Percentiles rank a stretch among this genome's conserved stretches.
Conservation (phyloP, 2,888 invertebrate genomes). For the Brenthis hecate region DNA sequence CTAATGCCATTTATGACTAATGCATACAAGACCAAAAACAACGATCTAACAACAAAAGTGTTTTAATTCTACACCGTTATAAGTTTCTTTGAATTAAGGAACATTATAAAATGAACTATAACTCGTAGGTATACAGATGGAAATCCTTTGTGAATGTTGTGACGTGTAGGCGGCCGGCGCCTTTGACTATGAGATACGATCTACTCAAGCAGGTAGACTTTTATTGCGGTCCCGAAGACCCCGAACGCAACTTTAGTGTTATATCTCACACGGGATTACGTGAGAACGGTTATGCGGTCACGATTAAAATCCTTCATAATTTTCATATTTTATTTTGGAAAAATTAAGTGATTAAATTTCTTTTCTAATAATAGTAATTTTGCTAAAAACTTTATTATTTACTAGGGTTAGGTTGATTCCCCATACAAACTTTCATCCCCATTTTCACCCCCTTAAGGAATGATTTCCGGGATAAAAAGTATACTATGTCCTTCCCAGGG, state of each 20-base stretch:
- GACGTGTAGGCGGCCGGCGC: conserved; percentile 64
- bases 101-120: conserved; percentile 21
- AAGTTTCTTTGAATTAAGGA: conserved; percentile 27
- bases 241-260: conserved; percentile 46
- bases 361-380: no score
- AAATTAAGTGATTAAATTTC: no score
- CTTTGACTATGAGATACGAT: conserved; percentile 79
- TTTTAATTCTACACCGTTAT: conserved; percentile 77
- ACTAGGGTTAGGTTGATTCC: no score
- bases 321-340: no score
- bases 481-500: no score
- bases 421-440: no score
- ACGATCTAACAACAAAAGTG: conserved; percentile 72
- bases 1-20: conserved; percentile 60
- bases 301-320: conserved; percentile 7
- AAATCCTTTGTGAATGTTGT: background rate
- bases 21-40: conserved; percentile 72
- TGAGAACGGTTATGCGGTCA: conserved; percentile 25
- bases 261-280: conserved; percentile 31
- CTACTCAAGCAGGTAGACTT: conserved; percentile 78
- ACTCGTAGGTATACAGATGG: background rate
- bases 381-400: no score
- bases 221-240: conserved; percentile 59
- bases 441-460: no score
- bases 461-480: no score